Evolutionary conservation across 2,113 vertebrate genomes (phyloP), one percentile per base, ranked within the genome.

Genomic region (Pluvianellus socialis): DNA sequence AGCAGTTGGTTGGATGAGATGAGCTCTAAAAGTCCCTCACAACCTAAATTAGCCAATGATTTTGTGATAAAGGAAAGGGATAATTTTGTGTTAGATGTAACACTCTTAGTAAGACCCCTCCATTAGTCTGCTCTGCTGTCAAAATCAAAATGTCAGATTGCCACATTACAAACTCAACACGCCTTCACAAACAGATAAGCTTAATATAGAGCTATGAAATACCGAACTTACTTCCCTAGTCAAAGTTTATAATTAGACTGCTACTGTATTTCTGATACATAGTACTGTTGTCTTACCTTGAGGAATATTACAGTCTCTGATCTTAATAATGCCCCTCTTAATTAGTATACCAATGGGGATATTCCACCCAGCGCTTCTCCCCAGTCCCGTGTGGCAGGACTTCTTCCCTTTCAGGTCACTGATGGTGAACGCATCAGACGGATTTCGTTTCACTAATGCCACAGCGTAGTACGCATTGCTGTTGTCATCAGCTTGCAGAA

Each of bases 371-470:
- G 99, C 98, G 0, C 97, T 98, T 88, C 98, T 98, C 52, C 98
- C 98, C 7, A 98, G 86, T 42, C 98, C 98, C 0, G 99, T 98
- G 97, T 99, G 99, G 95, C 99, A 99, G 66, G 99, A 99, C 50
- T 96, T 98, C 91, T 93, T 98, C 73, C 98, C 98, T 14, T 97
- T 98, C 68, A 99, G 98, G 79, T 99, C 98, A 9, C 90, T 94
- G 91, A 99, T 92, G 91, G 96, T 98, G 96, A 98, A 98, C 42
- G 99, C 98, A 40, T 98, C 73, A 38, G 32, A 24, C 17, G 45
- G 80, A 35, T 95, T 98, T 87, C 98, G 98, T 86, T 98, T 99
- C 93, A 99, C 98, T 80, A 99, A 96, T 0, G 98, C 99, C 45
- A 99, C 99, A 5, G 98, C 99, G 2, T 99, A 99, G 97, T 99